Percentiles rank a stretch among this genome's conserved stretches.
Evolutionary conservation across 2,113 vertebrate species (phyloP).

Genomic region (Saccopteryx bilineata): DNA sequence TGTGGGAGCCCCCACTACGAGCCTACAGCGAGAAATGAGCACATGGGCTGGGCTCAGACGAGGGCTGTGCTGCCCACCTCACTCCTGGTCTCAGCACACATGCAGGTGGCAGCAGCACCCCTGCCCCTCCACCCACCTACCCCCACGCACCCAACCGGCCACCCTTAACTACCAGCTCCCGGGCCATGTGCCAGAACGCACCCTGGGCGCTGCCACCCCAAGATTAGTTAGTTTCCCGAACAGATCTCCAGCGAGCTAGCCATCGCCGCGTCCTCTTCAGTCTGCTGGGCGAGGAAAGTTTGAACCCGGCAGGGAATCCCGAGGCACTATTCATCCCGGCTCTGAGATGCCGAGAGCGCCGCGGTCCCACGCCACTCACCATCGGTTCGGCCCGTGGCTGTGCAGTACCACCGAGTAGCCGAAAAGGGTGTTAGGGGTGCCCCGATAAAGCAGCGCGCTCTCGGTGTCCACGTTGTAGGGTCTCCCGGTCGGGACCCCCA

Average conservation of each 20-base stretch:
- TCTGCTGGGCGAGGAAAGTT: constrained; percentile 39
- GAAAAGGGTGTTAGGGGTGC: constrained; percentile 90
- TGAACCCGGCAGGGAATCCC: neutral
- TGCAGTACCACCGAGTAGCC: constrained; percentile 96
- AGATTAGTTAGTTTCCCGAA: neutral
- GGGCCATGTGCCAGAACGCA: neutral
- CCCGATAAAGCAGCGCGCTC: constrained; percentile 89
- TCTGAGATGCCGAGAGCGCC: neutral
- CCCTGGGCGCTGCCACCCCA: neutral
- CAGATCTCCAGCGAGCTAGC: neutral
- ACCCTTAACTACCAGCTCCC: neutral
- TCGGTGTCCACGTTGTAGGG: constrained; percentile 93
- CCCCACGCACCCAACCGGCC: neutral
- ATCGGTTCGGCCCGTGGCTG: constrained; percentile 87
- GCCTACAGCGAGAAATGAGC: constrained; percentile 86
- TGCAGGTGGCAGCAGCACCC: neutral
- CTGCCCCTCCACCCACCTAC: neutral
- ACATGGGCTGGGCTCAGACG: constrained; percentile 43
- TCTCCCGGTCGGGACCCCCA: constrained; percentile 66
- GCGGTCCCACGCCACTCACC: constrained; percentile 87
- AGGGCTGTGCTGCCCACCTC: neutral
- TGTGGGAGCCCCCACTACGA: constrained; percentile 94
- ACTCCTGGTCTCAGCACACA: neutral
- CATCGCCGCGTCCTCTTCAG: neutral
- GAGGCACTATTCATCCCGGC: accelerated